Base-by-base conservation (phyloP, 2,888 invertebrate species). In the Pyrgus malvae region DNA sequence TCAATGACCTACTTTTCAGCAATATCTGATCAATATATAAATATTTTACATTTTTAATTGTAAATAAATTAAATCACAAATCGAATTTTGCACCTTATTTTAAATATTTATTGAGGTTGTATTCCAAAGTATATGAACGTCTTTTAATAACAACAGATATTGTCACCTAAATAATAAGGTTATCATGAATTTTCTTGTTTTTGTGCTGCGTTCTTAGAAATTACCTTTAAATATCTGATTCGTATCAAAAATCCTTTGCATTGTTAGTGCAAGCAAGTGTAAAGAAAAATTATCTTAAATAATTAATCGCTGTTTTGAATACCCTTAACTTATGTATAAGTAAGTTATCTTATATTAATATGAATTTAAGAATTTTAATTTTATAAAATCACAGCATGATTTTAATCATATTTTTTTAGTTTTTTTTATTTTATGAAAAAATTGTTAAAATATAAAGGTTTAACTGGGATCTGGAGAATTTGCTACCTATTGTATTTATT, bases 221-320 rank as follows among this genome's bases (percentile, higher is more conserved):
- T 73, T 25, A 74, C 74, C 72, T 64, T 65, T 67, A 66, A 65
- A 59, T 67, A 71, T 67, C 7, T 69, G 66, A 67, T 69, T 64
- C 71, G 62, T 69, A 63, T 66, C 65, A 65, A 63, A 16, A 67
- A n/a, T n/a, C 65, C 69, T 63, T 69, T 75, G 65, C 71, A 74
- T 84, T 90, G 88, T 89, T 87, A 87, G 87, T 90, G 88, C 80
- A 77, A 86, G 83, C 89, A 89, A 90, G 88, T 90, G 89, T 87
- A 65, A 81, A 86, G 77, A 80, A 76, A 80, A 83, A 65, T 59
- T 12, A 58, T 56, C 56, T 55, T 59, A 48, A 21, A 38, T 33
- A 14, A 44, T 42, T 45, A 67, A 71, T 80, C 82, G 78, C 76
- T 83, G 79, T 82, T 83, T 82, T 83, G 72, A 58, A 72, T 66